Base-by-base conservation (phyloP, 2,888 invertebrate genomes). In the Noctua janthe region DNA sequence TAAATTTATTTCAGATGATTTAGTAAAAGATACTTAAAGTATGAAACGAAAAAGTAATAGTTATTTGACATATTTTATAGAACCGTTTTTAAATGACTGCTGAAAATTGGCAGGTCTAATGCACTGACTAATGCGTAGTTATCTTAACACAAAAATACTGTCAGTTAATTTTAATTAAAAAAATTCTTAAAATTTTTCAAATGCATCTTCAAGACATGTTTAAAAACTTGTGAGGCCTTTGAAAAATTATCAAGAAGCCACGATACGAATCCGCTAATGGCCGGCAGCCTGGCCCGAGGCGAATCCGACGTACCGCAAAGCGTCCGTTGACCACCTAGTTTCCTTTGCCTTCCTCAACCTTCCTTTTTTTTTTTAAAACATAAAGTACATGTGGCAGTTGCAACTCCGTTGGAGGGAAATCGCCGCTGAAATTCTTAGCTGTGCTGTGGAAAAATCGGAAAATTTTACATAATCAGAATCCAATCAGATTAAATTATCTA, bases 231-330 rank as follows among this genome's bases (percentile, higher is more conserved):
- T n/a, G 23, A 8, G n/a, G 13, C 39, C n/a, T 56, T 74, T 62
- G 64, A 70, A 75, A 82, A 74, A 29, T n/a, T 66, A 74, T 74
- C 51, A 71, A 69, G 62, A 76, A 81, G 49, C 39, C 13, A 43
- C 59, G 51, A 71, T 77, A 76, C 67, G 43, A 80, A 82, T 86
- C 66, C 56, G 71, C 85, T 86, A 89, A 88, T 86, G 84, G 83
- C 78, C 84, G 47, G 71, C 78, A 71, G 84, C 76, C 15, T 49
- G 49, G 74, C 86, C 86, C 23, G 73, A 64, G 79, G 86, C 77
- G 74, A 43, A 29, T 29, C 83, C n/a, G 66, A 83, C 85, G 75
- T 75, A 75, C 82, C 85, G 83, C 90, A 87, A 86, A 87, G 87
- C 80, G 54, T 76, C 80, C 74, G 74, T 71, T 74, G 75, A 79